Conservation (phyloP, 2,113 vertebrate species). For the Xiphorhynchus elegans region DNA sequence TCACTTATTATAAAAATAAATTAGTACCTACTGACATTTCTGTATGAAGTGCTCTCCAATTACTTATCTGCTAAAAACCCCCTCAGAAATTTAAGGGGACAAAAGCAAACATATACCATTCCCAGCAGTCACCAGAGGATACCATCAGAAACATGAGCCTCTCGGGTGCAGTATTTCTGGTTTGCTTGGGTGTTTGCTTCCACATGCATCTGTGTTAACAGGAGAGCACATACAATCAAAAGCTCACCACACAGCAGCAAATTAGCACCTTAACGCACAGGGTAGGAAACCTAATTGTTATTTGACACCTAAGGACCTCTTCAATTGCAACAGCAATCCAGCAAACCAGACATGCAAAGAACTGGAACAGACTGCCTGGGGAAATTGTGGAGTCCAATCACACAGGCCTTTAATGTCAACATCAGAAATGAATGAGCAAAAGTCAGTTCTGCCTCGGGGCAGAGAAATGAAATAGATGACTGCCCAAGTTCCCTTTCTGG, state of each 20-base stretch:
- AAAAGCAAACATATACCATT: background rate
- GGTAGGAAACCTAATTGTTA: background rate
- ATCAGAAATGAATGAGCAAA: background rate
- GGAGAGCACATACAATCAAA: background rate
- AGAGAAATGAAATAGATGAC: background rate
- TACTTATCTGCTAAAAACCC: background rate
- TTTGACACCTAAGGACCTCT: background rate
- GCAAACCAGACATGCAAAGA: background rate
- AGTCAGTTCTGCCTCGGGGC: background rate
- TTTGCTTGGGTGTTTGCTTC: background rate
- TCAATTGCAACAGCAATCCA: background rate
- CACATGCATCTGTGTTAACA: background rate
- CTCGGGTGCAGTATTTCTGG: background rate
- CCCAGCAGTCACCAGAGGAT: background rate
- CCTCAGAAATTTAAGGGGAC: background rate
- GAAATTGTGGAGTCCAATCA: background rate
- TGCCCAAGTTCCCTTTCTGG: background rate
- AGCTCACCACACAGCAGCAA: background rate
- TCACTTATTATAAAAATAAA: background rate
- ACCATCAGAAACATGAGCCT: background rate
- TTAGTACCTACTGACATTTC: background rate
- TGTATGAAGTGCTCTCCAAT: background rate
- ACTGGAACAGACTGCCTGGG: background rate
- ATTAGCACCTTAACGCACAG: background rate
- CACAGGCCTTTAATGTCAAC: background rate